Percentiles rank a stretch among this genome's conserved stretches.
Evolutionary conservation across 2,797 vertebrate species (phyloP).

Genomic region (Melanotaenia parkinsoni): DNA sequence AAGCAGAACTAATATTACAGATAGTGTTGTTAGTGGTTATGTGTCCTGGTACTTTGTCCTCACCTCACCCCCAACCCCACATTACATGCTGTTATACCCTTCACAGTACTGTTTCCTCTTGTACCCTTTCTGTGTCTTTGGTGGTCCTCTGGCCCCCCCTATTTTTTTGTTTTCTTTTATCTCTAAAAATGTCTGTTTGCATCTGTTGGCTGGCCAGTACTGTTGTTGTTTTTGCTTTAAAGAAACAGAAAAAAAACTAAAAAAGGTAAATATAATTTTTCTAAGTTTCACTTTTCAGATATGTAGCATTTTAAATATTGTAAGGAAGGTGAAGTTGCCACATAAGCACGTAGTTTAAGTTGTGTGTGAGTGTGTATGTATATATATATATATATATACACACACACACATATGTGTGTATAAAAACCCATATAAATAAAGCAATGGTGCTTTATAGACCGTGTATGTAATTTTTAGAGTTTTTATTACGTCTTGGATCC

Average conservation of each 20-base stretch:
- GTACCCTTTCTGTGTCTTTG: background rate
- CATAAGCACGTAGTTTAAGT: conserved; percentile 65
- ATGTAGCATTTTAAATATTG: conserved; percentile 83
- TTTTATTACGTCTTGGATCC: too few relatives aligned
- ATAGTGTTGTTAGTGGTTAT: conserved; percentile 76
- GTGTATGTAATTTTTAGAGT: too few relatives aligned
- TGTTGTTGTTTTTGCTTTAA: conserved; percentile 76
- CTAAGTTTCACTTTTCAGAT: conserved; percentile 70
- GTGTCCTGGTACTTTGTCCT: conserved; percentile 91
- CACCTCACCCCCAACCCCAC: conserved; percentile 72
- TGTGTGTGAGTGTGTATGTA: conserved; percentile 38
- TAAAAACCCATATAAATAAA: too few relatives aligned
- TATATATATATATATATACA: background rate
- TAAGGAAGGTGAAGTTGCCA: conserved; percentile 66
- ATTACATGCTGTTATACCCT: conserved; percentile 74
- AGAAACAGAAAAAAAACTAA: conserved; percentile 24
- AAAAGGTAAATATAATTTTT: conserved; percentile 54
- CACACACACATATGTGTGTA: too few relatives aligned
- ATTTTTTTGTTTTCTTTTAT: conserved; percentile 46
- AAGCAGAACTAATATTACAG: conserved; percentile 70
- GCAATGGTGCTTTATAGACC: too few relatives aligned
- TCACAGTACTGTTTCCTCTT: conserved; percentile 56
- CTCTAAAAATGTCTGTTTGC: conserved; percentile 5
- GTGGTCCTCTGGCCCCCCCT: conserved; percentile 71
- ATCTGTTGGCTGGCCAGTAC: conserved; percentile 79